Evolutionary conservation across 2,797 vertebrate species (phyloP), one percentile per base, ranked within the genome.

Genomic region (Enteromius trimaculatus): DNA sequence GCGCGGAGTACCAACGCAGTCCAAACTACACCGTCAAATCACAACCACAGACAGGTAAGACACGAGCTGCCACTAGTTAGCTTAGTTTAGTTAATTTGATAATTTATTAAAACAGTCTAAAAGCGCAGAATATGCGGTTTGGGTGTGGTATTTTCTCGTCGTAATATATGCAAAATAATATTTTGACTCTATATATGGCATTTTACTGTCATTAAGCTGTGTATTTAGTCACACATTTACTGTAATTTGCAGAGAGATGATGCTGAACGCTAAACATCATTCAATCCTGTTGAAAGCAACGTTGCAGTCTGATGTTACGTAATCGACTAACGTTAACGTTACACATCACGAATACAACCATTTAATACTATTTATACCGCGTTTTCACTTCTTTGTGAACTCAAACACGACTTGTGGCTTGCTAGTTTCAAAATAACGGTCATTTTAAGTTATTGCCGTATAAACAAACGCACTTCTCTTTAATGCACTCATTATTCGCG

Each of bases 1-100:
- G 92, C 88, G 91, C 91, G 82, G 90, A 90, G 76, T 77, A 23
- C 16, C 47, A 71, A 9, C 21, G 21, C 37, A 7, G 58, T 29
- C 66, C 11, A 44, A 13, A 21, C 51, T 72, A 39, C 72, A 51
- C 83, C 31, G 47, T 23, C 29, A 51, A 31, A 62, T 4, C 49
- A 42, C 55, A 29, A 65, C 84, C 47, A 47, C 19, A 49, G 47
- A 58, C 64, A 89, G 88, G 86, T 88, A 77, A 89, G 87, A 42
- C 6, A 31, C 17, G 17, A 1, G 3, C 21, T n/a, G 21, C 1
- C 23, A 42, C 1, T 60, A n/a, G 4, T 31, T 29, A 21, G 10
- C 37, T 0, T 37, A 37, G 37, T 39, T 39, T 39, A 9, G 39
- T 39, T 39, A 9, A 55, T 53, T 17, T 17, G 26, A 39, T 2